phyloP scores from a whole-genome alignment of 2,113 vertebrate species.

The Calidris pugnax region DNA sequence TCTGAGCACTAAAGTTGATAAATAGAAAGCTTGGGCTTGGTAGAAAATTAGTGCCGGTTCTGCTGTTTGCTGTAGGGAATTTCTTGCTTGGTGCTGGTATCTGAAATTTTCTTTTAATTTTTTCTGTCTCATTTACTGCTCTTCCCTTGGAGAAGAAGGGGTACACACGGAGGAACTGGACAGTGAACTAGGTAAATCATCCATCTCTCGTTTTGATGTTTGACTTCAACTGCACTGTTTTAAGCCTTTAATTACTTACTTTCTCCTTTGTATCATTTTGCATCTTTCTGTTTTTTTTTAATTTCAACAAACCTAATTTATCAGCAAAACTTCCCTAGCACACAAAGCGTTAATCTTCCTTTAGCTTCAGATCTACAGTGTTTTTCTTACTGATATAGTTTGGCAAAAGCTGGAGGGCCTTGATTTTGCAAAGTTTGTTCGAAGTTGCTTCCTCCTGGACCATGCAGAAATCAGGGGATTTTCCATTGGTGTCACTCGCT shows the following conservation, averaged over 20 bases:
- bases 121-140: conserved; percentile 79
- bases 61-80: conserved; percentile 69
- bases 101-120: conserved; percentile 80
- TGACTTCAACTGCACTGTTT: conserved; percentile 48
- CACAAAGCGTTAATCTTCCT: neutral
- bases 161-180: conserved; percentile 99
- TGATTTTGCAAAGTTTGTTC: neutral
- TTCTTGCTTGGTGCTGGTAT: conserved; percentile 77
- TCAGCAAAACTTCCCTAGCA: neutral
- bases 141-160: conserved; percentile 92
- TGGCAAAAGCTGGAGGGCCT: neutral
- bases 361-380: neutral
- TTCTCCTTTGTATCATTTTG: conserved; percentile 54
- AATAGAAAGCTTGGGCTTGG: conserved; percentile 60
- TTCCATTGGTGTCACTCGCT: neutral
- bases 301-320: neutral
- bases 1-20: conserved; percentile 26
- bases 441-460: neutral
- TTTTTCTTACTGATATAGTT: neutral
- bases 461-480: neutral
- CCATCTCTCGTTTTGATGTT: conserved; percentile 57
- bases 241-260: conserved; percentile 40
- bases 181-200: conserved; percentile 95
- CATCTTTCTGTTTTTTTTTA: conserved; percentile 25
- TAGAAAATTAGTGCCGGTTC: conserved; percentile 41